Percentiles rank a stretch among this genome's conserved stretches.
phyloP scores from a whole-genome alignment of 2,797 vertebrate species.

The Scarus forsteni region DNA sequence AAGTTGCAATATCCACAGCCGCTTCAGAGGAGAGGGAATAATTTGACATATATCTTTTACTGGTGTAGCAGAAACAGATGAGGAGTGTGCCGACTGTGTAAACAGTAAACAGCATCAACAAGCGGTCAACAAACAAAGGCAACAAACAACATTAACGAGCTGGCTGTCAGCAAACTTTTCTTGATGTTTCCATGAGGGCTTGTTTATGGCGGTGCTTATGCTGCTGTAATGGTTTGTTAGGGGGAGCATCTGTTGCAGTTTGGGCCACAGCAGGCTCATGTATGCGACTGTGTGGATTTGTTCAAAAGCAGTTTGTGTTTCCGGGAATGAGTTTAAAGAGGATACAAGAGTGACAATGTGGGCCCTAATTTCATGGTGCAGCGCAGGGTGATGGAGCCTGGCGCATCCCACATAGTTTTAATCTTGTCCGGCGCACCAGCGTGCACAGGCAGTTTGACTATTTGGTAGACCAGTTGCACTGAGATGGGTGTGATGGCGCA shows the following conservation, averaged over 20 bases:
- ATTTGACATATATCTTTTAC: constrained; percentile 43
- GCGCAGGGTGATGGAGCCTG: too few relatives aligned
- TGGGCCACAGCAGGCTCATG: constrained; percentile 13
- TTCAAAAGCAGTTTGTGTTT: constrained; percentile 1
- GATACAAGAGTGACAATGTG: too few relatives aligned
- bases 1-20: constrained; percentile 28
- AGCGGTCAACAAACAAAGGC: constrained; percentile 48
- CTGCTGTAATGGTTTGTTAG: constrained; percentile 63
- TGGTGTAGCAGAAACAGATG: constrained; percentile 20
- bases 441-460: too few relatives aligned
- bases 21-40: background rate
- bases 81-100: constrained; percentile 14
- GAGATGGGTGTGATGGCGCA: too few relatives aligned
- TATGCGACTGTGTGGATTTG: constrained; percentile 3
- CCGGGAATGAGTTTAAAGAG: constrained; percentile 10
- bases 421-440: too few relatives aligned
- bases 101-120: constrained; percentile 37
- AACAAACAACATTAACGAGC: constrained; percentile 56
- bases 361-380: too few relatives aligned
- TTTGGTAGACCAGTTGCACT: too few relatives aligned
- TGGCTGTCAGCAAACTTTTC: constrained; percentile 69
- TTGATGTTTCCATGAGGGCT: constrained; percentile 66
- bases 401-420: too few relatives aligned
- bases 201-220: constrained; percentile 58
- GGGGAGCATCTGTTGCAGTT: constrained; percentile 58